Evolutionary conservation across 2,888 invertebrate species (phyloP), one percentile per base, ranked within the genome.

Genomic region (Patella depressa): DNA sequence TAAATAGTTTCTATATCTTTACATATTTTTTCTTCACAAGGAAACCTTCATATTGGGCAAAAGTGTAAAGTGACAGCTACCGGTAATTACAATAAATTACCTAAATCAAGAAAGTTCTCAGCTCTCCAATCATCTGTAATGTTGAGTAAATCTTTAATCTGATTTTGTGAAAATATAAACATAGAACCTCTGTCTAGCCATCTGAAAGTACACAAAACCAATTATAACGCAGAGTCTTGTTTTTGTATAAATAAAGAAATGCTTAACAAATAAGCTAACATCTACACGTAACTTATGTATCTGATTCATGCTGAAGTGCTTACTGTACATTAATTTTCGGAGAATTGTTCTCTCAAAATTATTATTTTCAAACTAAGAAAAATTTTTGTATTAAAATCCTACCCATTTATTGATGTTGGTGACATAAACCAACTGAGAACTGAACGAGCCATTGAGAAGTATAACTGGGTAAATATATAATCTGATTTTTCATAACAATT

Each of bases 331-430:
- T 45, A 45, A 45, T 45, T 45, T 34, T 45, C 1, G 45, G 45
- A 45, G 45, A 45, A 45, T 45, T 45, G 45, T 45, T 45, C 45
- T 45, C 9, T 4, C 65, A 65, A 59, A 19, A 45, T 34, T 14
- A 77, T 80, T 70, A 34, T 19, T 7, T 19, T n/a, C 9, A 75
- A 24, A 24, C 24, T 53, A 29, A 17, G 45, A 45, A 2, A 59
- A 19, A 29, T 12, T 53, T 2, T 12, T 24, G 3, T 65, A 34
- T 19, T 19, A n/a, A 17, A 15, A 34, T 94, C 94, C 94, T 92
- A 96, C 94, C 98, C 98, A 93, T 98, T 99, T 83, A 98, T 96
- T 85, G 97, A 97, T 2, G 98, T 99, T 91, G 96, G 95, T 54
- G 97, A 96, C 95, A 98, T 96, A 93, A 98, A 97, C 92, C 95